Base-by-base conservation (phyloP, 2,797 vertebrate species). In the Poeciliopsis gracilis region DNA sequence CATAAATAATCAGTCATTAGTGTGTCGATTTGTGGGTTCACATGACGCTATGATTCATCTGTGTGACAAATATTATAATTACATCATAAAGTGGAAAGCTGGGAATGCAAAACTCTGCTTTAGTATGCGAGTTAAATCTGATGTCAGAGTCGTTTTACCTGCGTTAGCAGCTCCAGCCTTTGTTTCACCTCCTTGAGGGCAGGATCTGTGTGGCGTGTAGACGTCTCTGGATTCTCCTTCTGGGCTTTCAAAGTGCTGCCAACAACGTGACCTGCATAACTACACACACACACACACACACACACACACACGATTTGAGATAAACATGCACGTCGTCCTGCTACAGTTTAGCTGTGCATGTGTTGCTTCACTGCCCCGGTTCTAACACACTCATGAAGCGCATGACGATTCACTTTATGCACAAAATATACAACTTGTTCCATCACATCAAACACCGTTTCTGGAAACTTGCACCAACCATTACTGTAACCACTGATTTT, bases 201-300 rank as follows among this genome's bases (percentile, higher is more conserved):
- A 7, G 95, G 92, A 88, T 97, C 96, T 28, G 92, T 84, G 82
- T 95, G 95, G 88, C 94, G 95, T 83, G 97, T 96, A 36, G 95
- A 95, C 89, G 97, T 92, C 93, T 97, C 97, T 2, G 96, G 97
- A 85, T 98, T 98, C 74, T 96, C 95, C 88, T 88, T 93, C 93
- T 98, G 97, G 83, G 95, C 96, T 83, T 96, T 96, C 77, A 97
- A 89, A 83, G 95, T 95, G 74, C 91, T 97, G 83, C 95, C 95
- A 86, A 96, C 96, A 88, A 97, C 94, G 79, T 86, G 94, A 89
- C 94, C 96, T 83, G 95, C 95, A 80, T 97, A 97, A 88, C 97
- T 97, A 81, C 51, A 87, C 25, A 81, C 53, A 89, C 72, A 49
- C 46, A 47, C 46, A 49, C 16, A 18, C 46, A 47, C 45, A 80